Percentiles rank a stretch among this genome's conserved stretches.
Evolutionary conservation across 2,888 invertebrate genomes (phyloP).

Genomic region (Zaprionus lineosus): DNA sequence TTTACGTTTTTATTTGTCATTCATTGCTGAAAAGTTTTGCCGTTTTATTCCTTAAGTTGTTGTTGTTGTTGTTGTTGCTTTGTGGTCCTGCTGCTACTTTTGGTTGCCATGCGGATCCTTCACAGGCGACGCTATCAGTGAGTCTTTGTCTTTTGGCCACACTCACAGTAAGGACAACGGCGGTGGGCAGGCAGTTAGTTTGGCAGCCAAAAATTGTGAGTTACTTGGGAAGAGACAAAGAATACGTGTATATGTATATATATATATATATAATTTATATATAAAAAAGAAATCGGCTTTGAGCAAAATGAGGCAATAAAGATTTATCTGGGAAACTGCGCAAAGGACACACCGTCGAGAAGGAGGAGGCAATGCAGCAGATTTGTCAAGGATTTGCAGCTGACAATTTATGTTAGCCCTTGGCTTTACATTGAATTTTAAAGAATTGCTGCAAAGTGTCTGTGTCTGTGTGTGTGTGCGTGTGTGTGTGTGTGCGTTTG

Average conservation of each 20-base stretch:
- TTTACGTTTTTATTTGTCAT: slow-evolving; percentile 70
- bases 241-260: too few relatives aligned
- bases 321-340: slow-evolving; percentile 62
- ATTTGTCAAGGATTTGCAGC: slow-evolving; percentile 75
- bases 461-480: slow-evolving; percentile 1
- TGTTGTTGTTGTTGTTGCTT: slow-evolving; percentile 28
- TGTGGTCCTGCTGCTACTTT: not conserved
- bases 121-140: slow-evolving; percentile 52
- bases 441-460: slow-evolving; percentile 11
- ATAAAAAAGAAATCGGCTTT: slow-evolving; percentile 62
- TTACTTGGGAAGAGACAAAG: slow-evolving; percentile 21
- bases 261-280: too few relatives aligned
- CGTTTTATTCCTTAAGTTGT: slow-evolving; percentile 49
- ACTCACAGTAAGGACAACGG: slow-evolving; percentile 21
- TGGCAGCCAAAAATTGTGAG: slow-evolving; percentile 36
- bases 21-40: slow-evolving; percentile 62
- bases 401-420: slow-evolving; percentile 64
- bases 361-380: slow-evolving; percentile 62
- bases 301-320: slow-evolving; percentile 76
- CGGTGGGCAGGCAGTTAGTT: slow-evolving; percentile 35
- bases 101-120: slow-evolving; percentile 52
- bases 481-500: slow-evolving; percentile 11
- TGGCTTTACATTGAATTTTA: slow-evolving; percentile 45
- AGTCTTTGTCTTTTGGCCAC: slow-evolving; percentile 62
- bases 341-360: slow-evolving; percentile 44